Conservation (phyloP, 2,888 invertebrate genomes). For the Ferrisia virgata region DNA sequence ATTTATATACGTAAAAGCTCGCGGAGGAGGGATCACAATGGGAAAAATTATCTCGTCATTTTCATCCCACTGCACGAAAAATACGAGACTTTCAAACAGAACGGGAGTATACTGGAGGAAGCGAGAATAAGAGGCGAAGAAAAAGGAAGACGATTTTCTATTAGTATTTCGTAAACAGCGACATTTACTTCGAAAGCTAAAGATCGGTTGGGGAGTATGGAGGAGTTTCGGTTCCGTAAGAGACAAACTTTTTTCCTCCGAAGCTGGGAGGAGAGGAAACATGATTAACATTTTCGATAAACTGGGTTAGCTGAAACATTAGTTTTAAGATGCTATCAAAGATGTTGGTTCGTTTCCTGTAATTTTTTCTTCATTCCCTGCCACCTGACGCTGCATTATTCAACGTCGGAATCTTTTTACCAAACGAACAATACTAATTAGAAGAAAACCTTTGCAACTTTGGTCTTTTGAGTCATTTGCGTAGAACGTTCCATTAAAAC, state of each 20-base stretch:
- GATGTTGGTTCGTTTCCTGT: neutral
- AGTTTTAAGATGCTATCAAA: neutral
- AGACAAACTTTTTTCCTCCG: neutral
- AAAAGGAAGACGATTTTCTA: neutral
- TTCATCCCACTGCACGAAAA: neutral
- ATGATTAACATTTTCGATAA: slow-evolving; percentile 29
- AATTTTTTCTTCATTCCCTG: neutral
- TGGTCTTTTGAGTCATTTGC: neutral
- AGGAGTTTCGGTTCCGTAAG: no score
- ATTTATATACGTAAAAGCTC: neutral
- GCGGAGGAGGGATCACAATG: neutral
- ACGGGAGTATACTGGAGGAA: neutral
- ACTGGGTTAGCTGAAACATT: neutral
- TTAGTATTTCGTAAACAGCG: neutral
- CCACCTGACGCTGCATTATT: neutral
- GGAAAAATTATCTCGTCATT: neutral
- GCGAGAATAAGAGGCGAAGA: neutral
- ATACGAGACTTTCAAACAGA: neutral
- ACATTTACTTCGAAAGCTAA: no score
- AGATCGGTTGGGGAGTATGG: no score
- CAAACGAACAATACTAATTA: slow-evolving; percentile 26
- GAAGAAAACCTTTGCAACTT: slow-evolving; percentile 7
- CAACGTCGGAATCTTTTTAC: slow-evolving; percentile 20
- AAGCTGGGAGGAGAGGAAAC: no score
- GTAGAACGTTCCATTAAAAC: slow-evolving; percentile 1